These are phyloP conservation scores for Leuciscus waleckii DNA, from an alignment of 2,797 vertebrate genomes.

Conservation along the genomic window DNA sequence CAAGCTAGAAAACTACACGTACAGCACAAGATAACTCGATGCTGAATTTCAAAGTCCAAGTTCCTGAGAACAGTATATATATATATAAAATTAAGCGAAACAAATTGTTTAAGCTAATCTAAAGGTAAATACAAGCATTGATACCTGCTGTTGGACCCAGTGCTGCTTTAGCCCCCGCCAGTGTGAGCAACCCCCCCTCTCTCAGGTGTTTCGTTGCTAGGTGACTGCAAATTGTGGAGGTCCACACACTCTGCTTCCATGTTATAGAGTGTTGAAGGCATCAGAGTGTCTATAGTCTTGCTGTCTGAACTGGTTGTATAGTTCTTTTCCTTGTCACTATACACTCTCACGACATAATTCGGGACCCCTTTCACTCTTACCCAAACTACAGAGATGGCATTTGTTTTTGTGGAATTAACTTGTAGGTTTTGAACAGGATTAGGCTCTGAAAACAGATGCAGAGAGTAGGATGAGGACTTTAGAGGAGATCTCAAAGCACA, in stretches of 20 bases:
- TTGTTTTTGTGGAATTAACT: not conserved
- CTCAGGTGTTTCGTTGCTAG: conserved; percentile 86
- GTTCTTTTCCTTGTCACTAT: not conserved
- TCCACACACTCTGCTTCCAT: conserved; percentile 91
- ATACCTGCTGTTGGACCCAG: conserved; percentile 52
- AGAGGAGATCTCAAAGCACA: not conserved
- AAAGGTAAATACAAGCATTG: not conserved
- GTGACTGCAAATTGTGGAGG: conserved; percentile 85
- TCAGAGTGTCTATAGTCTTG: conserved; percentile 14
- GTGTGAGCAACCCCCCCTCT: conserved; percentile 84
- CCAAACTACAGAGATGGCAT: conserved; percentile 34
- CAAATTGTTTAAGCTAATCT: not conserved
- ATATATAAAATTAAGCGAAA: too few species aligned
- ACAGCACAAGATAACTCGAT: not conserved
- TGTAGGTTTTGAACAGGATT: conserved; percentile 12
- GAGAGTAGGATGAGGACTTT: not conserved
- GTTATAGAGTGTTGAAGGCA: conserved; percentile 65
- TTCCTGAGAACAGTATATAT: not conserved
- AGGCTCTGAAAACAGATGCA: conserved; percentile 45
- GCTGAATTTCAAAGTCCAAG: not conserved
- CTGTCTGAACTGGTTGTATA: not conserved
- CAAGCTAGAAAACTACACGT: not conserved
- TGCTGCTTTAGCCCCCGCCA: conserved; percentile 81
- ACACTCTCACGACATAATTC: conserved; percentile 28
- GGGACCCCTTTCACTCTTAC: not conserved